Base-by-base conservation (phyloP, 2,888 invertebrate species). In the Rhagonycha lutea region DNA sequence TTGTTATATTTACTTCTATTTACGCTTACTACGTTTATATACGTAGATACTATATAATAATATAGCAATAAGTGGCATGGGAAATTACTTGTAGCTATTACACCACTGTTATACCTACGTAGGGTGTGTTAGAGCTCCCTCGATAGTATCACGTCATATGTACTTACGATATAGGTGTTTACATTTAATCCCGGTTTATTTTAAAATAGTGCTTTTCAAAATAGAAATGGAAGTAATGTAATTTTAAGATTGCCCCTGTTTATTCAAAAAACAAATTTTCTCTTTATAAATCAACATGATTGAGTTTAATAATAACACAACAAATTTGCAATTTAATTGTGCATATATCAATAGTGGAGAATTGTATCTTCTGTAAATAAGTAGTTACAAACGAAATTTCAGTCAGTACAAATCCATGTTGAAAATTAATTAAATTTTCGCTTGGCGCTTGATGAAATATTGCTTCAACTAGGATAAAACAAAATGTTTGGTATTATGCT, bases 61-160 rank as follows among this genome's bases (percentile, higher is more conserved):
- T 69, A 63, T 63, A 47, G 73, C 63, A 69, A 68, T 69, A 69
- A 69, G 65, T 69, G 69, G 63, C 73, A 69, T 63, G 69, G 73
- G 73, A 69, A 73, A 73, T 73, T 73, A 73, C 73, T 73, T 29
- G 24, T 8, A 65, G 60, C 73, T 73, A 73, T 73, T 73, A 73
- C 69, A 69, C 24, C 11, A 47, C 11, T 65, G 73, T 73, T 73
- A 73, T 68, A 65, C 63, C 61, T 11, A 65, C 63, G 68, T 11
- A 69, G 24, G 73, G 26, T 69, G 60, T 73, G 69, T 62, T 69
- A 69, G 63, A 69, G 26, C 69, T 69, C 73, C 68, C 73, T 69
- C 47, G 73, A 69, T n/a, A 63, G 69, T 69, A 73, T 73, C 69
- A 26, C 62, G 69, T 68, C 73, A 62, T 47, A 69, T 72, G 69